phyloP scores from a whole-genome alignment of 2,113 vertebrate species.

The Pungitius pungitius region DNA sequence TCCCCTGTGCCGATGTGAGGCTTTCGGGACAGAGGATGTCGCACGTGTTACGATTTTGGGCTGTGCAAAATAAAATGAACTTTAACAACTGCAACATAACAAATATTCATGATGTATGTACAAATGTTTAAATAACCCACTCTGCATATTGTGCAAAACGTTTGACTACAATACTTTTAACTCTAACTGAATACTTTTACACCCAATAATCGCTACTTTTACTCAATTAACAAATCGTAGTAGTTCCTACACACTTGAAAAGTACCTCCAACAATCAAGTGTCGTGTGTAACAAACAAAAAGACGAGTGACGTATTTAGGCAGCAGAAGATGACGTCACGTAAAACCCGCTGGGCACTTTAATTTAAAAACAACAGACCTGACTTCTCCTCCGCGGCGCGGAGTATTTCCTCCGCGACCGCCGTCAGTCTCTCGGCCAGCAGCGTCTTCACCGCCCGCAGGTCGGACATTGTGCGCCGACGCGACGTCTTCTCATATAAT shows the following conservation, averaged over 20 bases:
- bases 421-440: constrained; percentile 26
- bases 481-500: background rate
- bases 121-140: no score
- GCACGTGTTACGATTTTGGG: no score
- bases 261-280: background rate
- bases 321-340: no score
- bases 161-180: background rate
- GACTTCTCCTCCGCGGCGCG: background rate
- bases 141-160: background rate
- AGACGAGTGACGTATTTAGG: background rate
- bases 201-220: background rate
- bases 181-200: background rate
- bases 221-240: background rate
- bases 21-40: no score
- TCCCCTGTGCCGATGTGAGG: no score
- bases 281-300: background rate
- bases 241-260: background rate
- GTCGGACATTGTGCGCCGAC: background rate
- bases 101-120: no score
- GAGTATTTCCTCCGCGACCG: constrained; percentile 11
- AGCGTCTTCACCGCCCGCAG: background rate
- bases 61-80: no score
- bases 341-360: no score
- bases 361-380: constrained; percentile 10
- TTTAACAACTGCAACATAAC: no score